A percentile compares a stretch with the other conserved stretches of the same genome.
Evolutionary conservation across 92 coral and sea anemone species (phyloP).

Genomic region (Phenganax marumi): DNA sequence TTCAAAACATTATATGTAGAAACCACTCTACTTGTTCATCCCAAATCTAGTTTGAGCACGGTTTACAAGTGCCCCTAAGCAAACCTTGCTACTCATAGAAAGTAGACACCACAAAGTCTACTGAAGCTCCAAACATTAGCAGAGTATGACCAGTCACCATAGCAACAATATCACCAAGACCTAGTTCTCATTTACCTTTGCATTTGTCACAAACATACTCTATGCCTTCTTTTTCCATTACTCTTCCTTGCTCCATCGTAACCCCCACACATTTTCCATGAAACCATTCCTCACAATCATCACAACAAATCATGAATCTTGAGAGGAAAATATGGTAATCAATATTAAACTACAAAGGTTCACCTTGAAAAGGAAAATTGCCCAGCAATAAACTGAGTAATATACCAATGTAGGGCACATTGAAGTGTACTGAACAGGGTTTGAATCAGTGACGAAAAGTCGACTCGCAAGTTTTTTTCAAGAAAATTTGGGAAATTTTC

Average conservation of each 20-base stretch:
- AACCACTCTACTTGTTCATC: no score
- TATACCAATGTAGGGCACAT: background rate
- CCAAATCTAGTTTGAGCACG: no score
- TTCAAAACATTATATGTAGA: no score
- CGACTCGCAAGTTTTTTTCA: no score
- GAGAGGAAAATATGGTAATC: background rate
- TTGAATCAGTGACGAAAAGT: no score
- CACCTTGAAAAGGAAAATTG: no score
- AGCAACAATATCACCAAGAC: background rate
- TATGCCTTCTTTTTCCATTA: conserved; percentile 79
- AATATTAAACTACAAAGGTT: background rate
- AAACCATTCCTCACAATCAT: conserved; percentile 92
- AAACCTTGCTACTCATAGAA: no score
- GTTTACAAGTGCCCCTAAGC: no score
- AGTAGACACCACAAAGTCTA: background rate
- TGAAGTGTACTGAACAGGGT: background rate
- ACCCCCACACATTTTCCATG: conserved; percentile 96
- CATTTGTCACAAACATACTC: conserved; percentile 92
- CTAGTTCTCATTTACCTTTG: conserved; percentile 56
- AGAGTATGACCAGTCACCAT: background rate
- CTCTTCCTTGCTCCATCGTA: conserved; percentile 83
- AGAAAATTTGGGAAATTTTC: no score
- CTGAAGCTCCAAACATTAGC: background rate
- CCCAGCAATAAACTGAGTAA: background rate
- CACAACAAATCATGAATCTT: conserved; percentile 98